Evolutionary conservation across 2,113 vertebrate genomes (phyloP).

Genomic region (Epinephelus cyanopodus): DNA sequence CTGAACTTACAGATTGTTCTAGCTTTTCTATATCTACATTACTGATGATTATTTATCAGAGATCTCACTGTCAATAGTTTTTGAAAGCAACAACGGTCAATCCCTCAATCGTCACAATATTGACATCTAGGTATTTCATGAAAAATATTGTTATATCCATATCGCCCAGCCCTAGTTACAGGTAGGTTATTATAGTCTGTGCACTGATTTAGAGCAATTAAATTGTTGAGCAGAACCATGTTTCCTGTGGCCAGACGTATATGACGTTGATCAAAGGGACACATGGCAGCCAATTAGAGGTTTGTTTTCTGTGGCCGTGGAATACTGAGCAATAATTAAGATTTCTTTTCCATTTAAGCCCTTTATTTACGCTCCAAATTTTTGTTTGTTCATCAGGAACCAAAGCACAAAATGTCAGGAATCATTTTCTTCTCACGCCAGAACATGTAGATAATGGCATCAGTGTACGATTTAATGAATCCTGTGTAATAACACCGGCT

Average conservation of each 20-base stretch:
- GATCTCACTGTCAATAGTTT: too few species aligned
- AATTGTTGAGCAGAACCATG: background rate
- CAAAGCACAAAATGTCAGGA: background rate
- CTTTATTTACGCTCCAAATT: background rate
- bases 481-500: background rate
- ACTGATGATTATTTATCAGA: too few species aligned
- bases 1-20: too few species aligned
- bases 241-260: background rate
- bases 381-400: background rate
- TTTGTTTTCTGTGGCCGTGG: background rate
- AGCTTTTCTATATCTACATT: too few species aligned
- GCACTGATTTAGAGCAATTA: constrained; percentile 12
- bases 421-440: background rate
- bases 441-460: background rate
- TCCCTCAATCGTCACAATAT: too few species aligned
- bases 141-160: too few species aligned
- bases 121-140: too few species aligned
- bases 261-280: background rate
- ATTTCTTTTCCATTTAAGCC: background rate
- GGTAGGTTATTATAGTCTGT: background rate
- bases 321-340: constrained; percentile 8
- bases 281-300: background rate
- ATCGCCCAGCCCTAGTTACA: too few species aligned
- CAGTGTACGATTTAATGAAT: background rate
- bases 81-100: too few species aligned